Evolutionary conservation across 2,797 vertebrate species (phyloP).

Genomic region (Pseudochaenichthys georgianus): DNA sequence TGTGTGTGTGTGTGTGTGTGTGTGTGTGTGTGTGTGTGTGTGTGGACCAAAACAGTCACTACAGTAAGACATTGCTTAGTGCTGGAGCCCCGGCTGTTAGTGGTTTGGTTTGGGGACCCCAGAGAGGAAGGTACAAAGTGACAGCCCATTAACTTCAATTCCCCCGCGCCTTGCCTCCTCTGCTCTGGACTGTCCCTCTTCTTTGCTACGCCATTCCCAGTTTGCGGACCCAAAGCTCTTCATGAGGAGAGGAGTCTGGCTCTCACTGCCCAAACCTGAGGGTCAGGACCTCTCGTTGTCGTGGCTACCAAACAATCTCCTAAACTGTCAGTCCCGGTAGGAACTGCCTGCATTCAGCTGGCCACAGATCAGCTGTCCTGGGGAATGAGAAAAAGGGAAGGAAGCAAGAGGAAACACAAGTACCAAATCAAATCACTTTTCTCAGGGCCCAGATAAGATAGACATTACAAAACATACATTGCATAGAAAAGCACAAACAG

Average conservation of each 20-base stretch:
- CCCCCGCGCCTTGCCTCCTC: conserved; percentile 9
- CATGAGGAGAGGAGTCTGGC: conserved; percentile 19
- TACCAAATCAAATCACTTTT: no score
- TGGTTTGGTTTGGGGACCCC: conserved; percentile 10
- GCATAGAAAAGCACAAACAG: no score
- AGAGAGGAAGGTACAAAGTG: conserved; percentile 46
- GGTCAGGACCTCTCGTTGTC: conserved; percentile 43
- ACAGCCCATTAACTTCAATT: conserved; percentile 44
- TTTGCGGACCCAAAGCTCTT: conserved; percentile 10
- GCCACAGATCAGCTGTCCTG: conserved; percentile 10
- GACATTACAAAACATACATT: no score
- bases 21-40: no score
- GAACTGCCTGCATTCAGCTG: conserved; percentile 26
- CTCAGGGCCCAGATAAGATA: no score
- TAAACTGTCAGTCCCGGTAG: conserved; percentile 31
- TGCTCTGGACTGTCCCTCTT: neutral
- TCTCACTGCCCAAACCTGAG: conserved; percentile 23
- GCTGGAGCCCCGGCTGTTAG: conserved; percentile 22
- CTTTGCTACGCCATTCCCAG: neutral
- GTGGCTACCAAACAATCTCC: conserved; percentile 40
- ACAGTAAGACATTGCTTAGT: neutral
- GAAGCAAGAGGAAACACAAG: neutral
- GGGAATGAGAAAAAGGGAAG: conserved; percentile 7
- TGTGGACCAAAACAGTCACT: conserved; percentile 1
- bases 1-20: no score